Conservation (phyloP, 2,888 invertebrate species). For the Yponomeuta cagnagella region DNA sequence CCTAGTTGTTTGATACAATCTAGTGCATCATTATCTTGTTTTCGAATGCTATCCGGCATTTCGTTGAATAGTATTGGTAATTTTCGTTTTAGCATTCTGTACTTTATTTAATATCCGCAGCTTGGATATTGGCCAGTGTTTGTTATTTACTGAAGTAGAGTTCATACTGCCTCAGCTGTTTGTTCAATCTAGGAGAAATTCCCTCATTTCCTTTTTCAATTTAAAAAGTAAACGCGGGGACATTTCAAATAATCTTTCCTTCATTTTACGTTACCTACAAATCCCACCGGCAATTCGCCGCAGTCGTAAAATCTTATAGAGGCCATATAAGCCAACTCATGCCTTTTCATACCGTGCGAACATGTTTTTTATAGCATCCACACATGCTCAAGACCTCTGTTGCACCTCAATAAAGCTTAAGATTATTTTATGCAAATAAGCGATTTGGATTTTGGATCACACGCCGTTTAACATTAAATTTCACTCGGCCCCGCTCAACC, state of each 20-base stretch:
- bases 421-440: not conserved
- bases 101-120: not conserved
- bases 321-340: conserved; percentile 1
- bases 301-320: conserved; percentile 6
- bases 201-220: conserved; percentile 3
- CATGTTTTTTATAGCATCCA: not conserved
- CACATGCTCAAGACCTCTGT: not conserved
- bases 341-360: not conserved
- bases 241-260: not conserved
- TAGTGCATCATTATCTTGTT: no score
- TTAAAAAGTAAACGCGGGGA: not conserved
- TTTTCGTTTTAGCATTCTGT: no score
- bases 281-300: conserved; percentile 2
- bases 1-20: no score
- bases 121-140: not conserved
- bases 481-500: not conserved
- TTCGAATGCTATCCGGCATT: no score
- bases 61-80: no score
- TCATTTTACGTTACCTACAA: conserved; percentile 2
- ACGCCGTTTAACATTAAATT: not conserved
- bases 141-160: not conserved
- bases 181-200: not conserved
- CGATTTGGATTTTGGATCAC: no score
- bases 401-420: not conserved
- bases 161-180: not conserved